A percentile compares a stretch with the other conserved stretches of the same genome.
These are phyloP conservation scores for Sarcophaga caerulescens DNA, from an alignment of 2,888 invertebrate species.

Conservation along the genomic window DNA sequence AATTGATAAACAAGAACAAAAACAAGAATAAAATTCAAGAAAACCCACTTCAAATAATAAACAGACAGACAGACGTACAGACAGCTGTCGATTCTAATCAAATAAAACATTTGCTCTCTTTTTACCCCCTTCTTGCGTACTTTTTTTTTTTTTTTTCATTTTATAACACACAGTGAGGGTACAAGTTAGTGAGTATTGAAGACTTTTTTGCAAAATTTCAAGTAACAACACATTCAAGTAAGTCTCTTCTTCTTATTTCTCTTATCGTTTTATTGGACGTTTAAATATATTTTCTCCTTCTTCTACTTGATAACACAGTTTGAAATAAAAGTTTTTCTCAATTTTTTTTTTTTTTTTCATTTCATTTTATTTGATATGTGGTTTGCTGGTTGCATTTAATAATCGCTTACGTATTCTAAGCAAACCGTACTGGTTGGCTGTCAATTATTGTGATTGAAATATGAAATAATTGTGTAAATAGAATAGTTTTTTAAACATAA, in stretches of 20 bases:
- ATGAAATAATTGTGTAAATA: constrained; percentile 10
- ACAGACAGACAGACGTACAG: constrained; percentile 54
- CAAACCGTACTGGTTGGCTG: constrained; percentile 55
- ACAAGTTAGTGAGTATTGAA: neutral
- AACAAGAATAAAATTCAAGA: no score
- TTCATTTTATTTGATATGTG: neutral
- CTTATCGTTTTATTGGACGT: neutral
- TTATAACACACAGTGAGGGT: no score
- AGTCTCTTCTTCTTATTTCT: constrained; percentile 12
- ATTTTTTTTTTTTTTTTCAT: neutral
- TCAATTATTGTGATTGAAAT: constrained; percentile 55
- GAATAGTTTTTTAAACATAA: neutral
- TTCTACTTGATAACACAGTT: neutral
- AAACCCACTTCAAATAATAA: constrained; percentile 31
- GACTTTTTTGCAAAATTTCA: constrained; percentile 1
- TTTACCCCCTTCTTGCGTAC: neutral
- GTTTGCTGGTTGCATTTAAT: constrained; percentile 10
- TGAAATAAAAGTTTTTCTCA: neutral
- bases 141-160: neutral
- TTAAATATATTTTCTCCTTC: neutral
- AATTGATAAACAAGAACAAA: neutral
- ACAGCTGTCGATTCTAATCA: constrained; percentile 68
- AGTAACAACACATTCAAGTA: constrained; percentile 15
- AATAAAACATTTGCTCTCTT: constrained; percentile 2
- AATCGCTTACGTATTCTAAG: constrained; percentile 59